These are phyloP conservation scores for Clarias pachynema DNA, from an alignment of 2,797 vertebrate species.

Conservation along the genomic window DNA sequence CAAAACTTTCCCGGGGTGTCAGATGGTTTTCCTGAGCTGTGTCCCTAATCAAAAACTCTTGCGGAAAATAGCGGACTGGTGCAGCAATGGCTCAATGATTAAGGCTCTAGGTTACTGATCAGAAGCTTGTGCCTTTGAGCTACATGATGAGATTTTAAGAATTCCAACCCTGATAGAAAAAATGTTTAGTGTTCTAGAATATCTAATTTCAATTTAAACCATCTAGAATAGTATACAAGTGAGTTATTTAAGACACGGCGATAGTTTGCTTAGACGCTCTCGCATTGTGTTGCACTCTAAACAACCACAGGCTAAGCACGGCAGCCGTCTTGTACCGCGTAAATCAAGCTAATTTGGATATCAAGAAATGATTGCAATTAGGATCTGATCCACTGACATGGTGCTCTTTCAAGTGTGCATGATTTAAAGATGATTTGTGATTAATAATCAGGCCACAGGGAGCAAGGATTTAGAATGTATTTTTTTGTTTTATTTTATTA, in stretches of 20 bases:
- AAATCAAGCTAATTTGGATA: slow-evolving; percentile 3
- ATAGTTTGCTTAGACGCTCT: not conserved
- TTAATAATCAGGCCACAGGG: not conserved
- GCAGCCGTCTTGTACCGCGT: not conserved
- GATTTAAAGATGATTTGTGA: not conserved
- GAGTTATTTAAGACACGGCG: not conserved
- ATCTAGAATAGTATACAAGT: not conserved
- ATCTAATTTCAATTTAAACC: not conserved
- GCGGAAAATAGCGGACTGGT: too few relatives aligned
- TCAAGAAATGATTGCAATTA: slow-evolving; percentile 9
- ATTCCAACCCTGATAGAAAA: not conserved
- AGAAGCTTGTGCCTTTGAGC: not conserved
- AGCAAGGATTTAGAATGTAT: not conserved
- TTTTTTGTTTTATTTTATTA: too few relatives aligned
- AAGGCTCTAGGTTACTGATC: too few relatives aligned
- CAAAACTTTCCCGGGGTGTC: not conserved
- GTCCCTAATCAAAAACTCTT: not conserved
- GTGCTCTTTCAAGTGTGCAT: not conserved
- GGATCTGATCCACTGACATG: not conserved
- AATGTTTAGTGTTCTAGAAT: not conserved
- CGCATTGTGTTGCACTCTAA: too few relatives aligned
- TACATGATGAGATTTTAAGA: not conserved
- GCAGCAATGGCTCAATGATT: too few relatives aligned
- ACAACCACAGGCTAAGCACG: not conserved
- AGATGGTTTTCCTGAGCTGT: not conserved